Evolutionary conservation across 2,113 vertebrate genomes (phyloP).

Genomic region (Bujurquina vittata): DNA sequence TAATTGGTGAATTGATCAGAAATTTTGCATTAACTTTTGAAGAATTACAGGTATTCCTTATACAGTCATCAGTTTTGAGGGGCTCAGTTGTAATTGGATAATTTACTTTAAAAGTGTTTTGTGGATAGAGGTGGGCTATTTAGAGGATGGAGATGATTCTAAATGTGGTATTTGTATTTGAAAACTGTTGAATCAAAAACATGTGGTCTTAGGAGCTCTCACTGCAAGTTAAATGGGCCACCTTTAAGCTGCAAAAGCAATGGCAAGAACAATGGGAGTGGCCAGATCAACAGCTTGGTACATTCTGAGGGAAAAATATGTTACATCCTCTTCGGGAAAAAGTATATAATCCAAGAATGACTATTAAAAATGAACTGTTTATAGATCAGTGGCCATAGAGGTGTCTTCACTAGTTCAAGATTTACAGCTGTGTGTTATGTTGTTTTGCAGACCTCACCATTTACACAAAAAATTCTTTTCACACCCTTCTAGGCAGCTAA

Average conservation of each 20-base stretch:
- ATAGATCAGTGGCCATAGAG: neutral
- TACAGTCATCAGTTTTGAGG: no score
- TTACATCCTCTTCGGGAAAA: neutral
- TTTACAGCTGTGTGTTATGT: neutral
- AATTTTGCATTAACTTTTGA: no score
- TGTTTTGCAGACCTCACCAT: neutral
- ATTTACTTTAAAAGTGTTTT: neutral
- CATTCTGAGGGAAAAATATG: neutral
- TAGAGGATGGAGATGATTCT: neutral
- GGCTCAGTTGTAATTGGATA: neutral
- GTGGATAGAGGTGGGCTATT: neutral
- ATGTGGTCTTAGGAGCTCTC: neutral
- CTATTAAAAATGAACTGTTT: neutral
- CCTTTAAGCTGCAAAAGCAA: neutral
- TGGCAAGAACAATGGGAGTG: neutral
- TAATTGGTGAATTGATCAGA: no score
- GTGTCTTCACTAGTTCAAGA: neutral
- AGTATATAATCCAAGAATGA: neutral
- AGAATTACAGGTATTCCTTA: no score
- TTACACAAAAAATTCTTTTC: neutral
- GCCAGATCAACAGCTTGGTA: neutral
- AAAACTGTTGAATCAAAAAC: neutral
- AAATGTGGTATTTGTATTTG: neutral
- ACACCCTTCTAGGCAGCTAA: slow-evolving; percentile 86
- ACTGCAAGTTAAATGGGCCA: neutral